These are phyloP conservation scores for Artemia franciscana DNA, from an alignment of 1,140 invertebrate species.

Conservation along the genomic window DNA sequence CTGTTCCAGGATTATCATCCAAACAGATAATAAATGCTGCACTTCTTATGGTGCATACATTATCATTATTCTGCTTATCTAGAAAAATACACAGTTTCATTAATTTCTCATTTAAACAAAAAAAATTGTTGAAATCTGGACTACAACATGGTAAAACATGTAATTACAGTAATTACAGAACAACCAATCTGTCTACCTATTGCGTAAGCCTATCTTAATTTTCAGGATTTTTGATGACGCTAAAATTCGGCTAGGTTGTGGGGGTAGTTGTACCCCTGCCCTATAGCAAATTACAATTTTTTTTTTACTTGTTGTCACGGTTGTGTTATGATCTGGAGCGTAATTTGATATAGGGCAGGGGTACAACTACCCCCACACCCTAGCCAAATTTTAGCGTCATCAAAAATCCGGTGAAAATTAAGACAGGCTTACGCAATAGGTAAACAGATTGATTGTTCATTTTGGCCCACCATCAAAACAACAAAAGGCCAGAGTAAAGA, in stretches of 20 bases:
- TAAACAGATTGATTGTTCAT: no score
- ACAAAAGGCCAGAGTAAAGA: no score
- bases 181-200: neutral
- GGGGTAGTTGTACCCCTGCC: neutral
- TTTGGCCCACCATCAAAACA: no score
- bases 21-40: neutral
- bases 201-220: neutral
- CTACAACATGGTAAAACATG: neutral
- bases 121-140: neutral
- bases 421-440: no score
- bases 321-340: no score
- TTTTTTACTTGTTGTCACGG: no score
- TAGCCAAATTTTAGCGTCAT: no score
- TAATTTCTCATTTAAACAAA: neutral
- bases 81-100: neutral
- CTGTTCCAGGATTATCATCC: neutral
- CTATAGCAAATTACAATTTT: no score
- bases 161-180: neutral
- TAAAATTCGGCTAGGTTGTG: neutral
- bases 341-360: no score
- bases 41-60: neutral
- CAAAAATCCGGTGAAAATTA: no score
- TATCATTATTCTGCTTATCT: neutral
- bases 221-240: neutral
- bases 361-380: no score